Conservation (phyloP, 2,113 vertebrate species). For the Rutilus rutilus region DNA sequence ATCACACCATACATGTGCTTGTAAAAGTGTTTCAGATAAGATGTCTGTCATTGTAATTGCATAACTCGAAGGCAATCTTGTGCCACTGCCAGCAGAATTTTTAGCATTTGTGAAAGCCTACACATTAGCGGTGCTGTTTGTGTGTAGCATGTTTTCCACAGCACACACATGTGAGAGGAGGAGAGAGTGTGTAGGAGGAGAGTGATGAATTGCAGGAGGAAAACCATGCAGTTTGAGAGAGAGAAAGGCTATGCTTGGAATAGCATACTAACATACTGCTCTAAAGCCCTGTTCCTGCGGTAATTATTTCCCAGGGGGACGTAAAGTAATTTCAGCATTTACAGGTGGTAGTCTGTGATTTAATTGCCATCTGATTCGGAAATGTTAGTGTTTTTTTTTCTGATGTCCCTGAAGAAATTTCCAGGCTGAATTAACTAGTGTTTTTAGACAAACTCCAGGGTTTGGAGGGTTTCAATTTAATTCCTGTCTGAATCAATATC, state of each 20-base stretch:
- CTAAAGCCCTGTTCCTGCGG: neutral
- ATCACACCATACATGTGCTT: neutral
- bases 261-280: neutral
- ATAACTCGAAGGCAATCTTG: neutral
- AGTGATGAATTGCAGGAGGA: neutral
- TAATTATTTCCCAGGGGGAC: neutral
- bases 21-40: neutral
- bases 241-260: neutral
- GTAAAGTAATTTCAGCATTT: neutral
- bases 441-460: neutral
- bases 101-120: conserved; percentile 20
- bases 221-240: neutral
- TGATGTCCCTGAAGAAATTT: neutral
- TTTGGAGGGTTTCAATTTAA: neutral
- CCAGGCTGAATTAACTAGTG: neutral
- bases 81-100: neutral
- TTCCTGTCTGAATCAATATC: neutral
- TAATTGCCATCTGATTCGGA: neutral
- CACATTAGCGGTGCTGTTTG: conserved; percentile 8
- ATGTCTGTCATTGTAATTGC: neutral
- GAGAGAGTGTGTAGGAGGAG: conserved; percentile 28
- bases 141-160: conserved; percentile 37
- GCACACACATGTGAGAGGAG: conserved; percentile 52
- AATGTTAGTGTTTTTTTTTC: neutral
- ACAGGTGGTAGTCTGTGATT: neutral